Base-by-base conservation (phyloP, 2,888 invertebrate genomes). In the Pristionchus arcanus region DNA sequence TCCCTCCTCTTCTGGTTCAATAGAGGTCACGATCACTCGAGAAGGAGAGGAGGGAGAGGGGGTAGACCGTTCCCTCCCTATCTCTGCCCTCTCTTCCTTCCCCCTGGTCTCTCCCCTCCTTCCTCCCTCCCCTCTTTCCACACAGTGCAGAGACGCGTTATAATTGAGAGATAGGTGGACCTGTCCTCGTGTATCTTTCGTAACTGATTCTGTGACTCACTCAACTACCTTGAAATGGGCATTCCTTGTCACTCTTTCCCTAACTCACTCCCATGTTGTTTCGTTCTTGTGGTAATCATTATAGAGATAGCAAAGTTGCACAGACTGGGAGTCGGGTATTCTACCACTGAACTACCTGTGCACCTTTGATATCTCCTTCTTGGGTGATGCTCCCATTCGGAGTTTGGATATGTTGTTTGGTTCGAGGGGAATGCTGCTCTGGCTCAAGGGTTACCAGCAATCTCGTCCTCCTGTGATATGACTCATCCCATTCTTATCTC, bases 71-170 rank as follows among this genome's bases (percentile, higher is more conserved):
- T 59, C 84, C 55, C 25, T 55, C 16, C n/a, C 19, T 34, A 34
- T 21, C 28, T 49, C 55, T 84, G 31, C 21, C 4, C 42, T 59
- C 84, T 85, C 19, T n/a, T 21, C 21, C 13, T 55, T 31, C 55
- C 55, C 55, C 83, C 31, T 25, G 0, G 31, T 55, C 15, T 59
- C 59, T 13, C 2, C 25, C 59, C 59, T 15, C 19, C 84, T 21
- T 34, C 28, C 1, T 13, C 4, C 11, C 25, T 25, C 59, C 59
- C 84, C 42, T 5, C 42, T 25, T 25, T 42, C 77, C 49, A 49
- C 81, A 81, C 49, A 81, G 81, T 81, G 81, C 81, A 81, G 49
- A 81, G 81, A 81, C 49, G 81, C 81, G 81, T 81, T 81, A 81
- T 81, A 81, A 81, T 81, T 53, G 81, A 81, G 81, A 81, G 81